phyloP scores from a whole-genome alignment of 2,797 vertebrate genomes.

The Pterois miles region DNA sequence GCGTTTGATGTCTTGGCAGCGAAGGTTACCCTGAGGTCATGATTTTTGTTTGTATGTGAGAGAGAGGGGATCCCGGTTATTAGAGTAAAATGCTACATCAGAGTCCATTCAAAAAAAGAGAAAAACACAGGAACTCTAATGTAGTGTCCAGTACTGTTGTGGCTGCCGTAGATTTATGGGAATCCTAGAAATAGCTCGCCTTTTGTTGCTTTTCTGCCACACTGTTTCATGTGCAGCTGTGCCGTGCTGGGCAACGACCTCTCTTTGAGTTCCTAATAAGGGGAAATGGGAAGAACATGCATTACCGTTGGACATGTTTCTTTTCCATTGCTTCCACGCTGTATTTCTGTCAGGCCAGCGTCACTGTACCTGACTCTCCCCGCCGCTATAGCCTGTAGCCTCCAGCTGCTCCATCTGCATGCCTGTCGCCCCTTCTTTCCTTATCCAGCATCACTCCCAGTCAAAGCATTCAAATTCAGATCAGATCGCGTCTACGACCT shows the following conservation, averaged over 20 bases:
- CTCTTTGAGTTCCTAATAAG: conserved; percentile 54
- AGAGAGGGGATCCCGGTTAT: neutral
- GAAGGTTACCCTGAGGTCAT: conserved; percentile 40
- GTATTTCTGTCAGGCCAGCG: conserved; percentile 10
- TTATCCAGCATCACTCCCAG: conserved; percentile 3
- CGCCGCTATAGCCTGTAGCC: conserved; percentile 3
- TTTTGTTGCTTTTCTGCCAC: conserved; percentile 53
- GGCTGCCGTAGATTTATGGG: conserved; percentile 62
- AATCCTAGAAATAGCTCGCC: conserved; percentile 65
- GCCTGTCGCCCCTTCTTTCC: conserved; percentile 20
- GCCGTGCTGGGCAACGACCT: conserved; percentile 41
- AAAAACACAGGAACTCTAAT: conserved; percentile 6
- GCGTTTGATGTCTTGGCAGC: conserved; percentile 1
- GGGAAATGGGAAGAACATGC: conserved; percentile 62
- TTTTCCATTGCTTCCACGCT: conserved; percentile 39
- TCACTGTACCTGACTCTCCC: neutral
- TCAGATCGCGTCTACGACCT: neutral
- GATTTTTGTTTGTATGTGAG: neutral
- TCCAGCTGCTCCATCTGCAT: conserved; percentile 41
- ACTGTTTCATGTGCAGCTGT: conserved; percentile 70
- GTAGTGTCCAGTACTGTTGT: conserved; percentile 9
- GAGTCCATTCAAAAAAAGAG: neutral
- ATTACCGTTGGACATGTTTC: conserved; percentile 48
- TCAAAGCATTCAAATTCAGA: conserved; percentile 26
- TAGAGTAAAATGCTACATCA: neutral